Percentiles rank a stretch among this genome's conserved stretches.
Conservation (phyloP, 1,140 invertebrate genomes). For the Anastatus disparis region DNA sequence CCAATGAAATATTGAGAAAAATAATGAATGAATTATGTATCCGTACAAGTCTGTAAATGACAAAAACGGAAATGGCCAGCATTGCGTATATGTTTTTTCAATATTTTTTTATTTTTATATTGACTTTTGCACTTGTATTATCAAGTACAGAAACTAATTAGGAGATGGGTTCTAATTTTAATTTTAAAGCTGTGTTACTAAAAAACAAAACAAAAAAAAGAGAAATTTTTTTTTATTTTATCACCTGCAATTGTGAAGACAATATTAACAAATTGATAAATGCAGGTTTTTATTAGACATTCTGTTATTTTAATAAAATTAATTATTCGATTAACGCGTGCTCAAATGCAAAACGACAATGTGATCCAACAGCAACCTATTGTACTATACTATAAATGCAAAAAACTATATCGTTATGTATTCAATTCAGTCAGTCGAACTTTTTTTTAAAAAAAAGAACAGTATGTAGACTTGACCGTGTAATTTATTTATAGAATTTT, state of each 20-base stretch:
- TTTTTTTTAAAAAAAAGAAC: too few species aligned
- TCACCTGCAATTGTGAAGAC: background rate
- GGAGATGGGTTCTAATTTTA: conserved; percentile 22
- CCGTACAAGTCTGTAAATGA: conserved; percentile 13
- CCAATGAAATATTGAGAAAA: conserved; percentile 7
- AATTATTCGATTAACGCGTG: background rate
- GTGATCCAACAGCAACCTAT: conserved; percentile 2
- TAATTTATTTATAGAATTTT: conserved; percentile 5
- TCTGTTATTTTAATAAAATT: background rate
- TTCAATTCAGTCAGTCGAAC: conserved; percentile 1
- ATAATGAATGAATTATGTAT: background rate
- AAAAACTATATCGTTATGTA: conserved; percentile 10
- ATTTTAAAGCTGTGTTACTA: conserved; percentile 13
- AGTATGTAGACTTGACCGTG: too few species aligned
- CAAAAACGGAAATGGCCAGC: background rate
- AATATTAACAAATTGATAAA: background rate
- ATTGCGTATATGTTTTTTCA: conserved; percentile 9
- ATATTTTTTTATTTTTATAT: conserved; percentile 28
- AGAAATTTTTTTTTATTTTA: background rate
- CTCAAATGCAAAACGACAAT: conserved; percentile 4
- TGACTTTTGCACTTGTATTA: conserved; percentile 1
- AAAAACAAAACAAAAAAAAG: conserved; percentile 9
- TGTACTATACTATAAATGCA: too few species aligned
- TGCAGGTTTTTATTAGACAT: conserved; percentile 1
- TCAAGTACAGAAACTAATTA: conserved; percentile 6